phyloP scores from a whole-genome alignment of 2,888 invertebrate genomes.

The Hoplodrina ambigua region DNA sequence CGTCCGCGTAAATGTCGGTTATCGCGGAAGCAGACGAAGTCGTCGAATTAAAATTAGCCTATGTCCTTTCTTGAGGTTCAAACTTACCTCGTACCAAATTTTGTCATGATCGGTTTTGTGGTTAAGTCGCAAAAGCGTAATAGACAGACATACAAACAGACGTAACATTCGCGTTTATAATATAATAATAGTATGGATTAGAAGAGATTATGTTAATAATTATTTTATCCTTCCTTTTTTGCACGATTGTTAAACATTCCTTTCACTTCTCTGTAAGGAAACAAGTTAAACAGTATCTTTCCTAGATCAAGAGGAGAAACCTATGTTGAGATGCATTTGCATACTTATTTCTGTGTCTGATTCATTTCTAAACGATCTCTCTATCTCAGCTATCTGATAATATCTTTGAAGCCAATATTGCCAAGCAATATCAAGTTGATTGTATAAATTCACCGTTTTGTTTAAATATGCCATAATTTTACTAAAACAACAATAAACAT shows the following conservation, averaged over 20 bases:
- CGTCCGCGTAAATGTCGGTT: too few relatives aligned
- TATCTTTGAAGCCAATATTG: conserved; percentile 27
- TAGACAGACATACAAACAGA: too few relatives aligned
- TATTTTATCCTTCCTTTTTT: neutral
- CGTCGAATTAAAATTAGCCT: too few relatives aligned
- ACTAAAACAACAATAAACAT: conserved; percentile 21
- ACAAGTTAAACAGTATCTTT: conserved; percentile 16
- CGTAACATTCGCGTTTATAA: too few relatives aligned
- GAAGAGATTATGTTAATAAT: neutral
- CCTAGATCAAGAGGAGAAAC: conserved; percentile 6
- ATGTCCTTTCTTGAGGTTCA: too few relatives aligned
- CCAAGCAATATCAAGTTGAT: conserved; percentile 2
- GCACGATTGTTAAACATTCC: neutral
- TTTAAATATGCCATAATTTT: conserved; percentile 40
- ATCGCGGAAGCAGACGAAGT: too few relatives aligned
- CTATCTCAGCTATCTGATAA: conserved; percentile 28
- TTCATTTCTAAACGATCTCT: conserved; percentile 27
- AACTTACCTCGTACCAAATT: too few relatives aligned
- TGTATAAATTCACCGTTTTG: conserved; percentile 34
- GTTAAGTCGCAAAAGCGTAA: too few relatives aligned
- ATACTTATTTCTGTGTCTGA: conserved; percentile 31
- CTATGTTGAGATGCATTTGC: conserved; percentile 13
- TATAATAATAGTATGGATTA: too few relatives aligned
- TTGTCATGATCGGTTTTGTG: too few relatives aligned
- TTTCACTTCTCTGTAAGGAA: neutral